Evolutionary conservation across 2,113 vertebrate species (phyloP).

Genomic region (Mobula hypostoma): DNA sequence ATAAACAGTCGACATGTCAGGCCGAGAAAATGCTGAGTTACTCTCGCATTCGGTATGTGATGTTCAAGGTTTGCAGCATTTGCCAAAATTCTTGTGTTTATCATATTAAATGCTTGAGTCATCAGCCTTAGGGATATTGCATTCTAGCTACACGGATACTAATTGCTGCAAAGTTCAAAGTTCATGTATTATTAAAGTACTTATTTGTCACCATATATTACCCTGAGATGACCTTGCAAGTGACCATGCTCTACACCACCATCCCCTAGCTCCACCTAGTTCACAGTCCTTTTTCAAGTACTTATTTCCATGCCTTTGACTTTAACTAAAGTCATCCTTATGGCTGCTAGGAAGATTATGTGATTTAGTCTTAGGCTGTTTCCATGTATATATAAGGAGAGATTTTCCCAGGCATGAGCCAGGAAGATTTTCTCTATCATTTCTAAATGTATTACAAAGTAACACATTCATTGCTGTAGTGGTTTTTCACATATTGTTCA

Average conservation of each 20-base stretch:
- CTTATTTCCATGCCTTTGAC: not conserved
- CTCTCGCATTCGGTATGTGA: too few species aligned
- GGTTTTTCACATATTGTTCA: not conserved
- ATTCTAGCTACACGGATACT: not conserved
- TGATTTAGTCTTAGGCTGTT: not conserved
- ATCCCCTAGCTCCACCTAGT: not conserved
- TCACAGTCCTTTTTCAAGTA: not conserved
- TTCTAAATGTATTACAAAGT: not conserved
- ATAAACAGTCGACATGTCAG: too few species aligned
- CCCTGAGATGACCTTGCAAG: too few species aligned
- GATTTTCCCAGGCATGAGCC: not conserved
- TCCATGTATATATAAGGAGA: not conserved
- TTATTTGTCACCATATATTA: too few species aligned
- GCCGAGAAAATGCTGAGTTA: too few species aligned
- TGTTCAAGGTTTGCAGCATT: too few species aligned
- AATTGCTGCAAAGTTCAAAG: too few species aligned
- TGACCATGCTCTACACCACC: not conserved
- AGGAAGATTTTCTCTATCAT: slow-evolving; percentile 9
- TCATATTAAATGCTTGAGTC: not conserved
- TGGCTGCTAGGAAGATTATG: not conserved
- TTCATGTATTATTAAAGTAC: too few species aligned
- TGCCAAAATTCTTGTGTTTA: too few species aligned
- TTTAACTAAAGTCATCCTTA: not conserved
- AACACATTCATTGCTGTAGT: slow-evolving; percentile 3
- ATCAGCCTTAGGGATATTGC: not conserved